Base-by-base conservation (phyloP, 2,113 vertebrate species). In the Alexandromys fortis region DNA sequence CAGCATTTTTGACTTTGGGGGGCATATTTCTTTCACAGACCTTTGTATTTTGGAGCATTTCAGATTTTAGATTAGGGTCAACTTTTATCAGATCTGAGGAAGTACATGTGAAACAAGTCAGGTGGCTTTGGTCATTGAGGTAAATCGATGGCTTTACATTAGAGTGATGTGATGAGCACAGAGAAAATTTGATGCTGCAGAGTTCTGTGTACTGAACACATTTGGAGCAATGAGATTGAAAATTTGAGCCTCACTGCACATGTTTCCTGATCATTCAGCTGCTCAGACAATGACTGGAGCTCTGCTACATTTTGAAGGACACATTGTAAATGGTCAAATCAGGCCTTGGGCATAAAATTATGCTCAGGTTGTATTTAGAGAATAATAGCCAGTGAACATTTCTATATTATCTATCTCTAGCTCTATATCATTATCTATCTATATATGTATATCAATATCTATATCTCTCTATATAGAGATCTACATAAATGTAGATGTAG, bases 321-420 rank as follows among this genome's bases (percentile, higher is more conserved):
- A 86, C 13, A 52, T 4, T 35, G 22, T 42, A 87, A 92, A 75
- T 91, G 33, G 78, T 10, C 70, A 95, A 88, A 65, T 58, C 28
- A 92, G 26, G 26, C 45, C 30, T 76, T 68, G 42, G 79, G 49
- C 49, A 89, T 58, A 95, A 68, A 72, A 79, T 38, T 21, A 63
- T 61, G n/a, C 24, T 90, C 65, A 81, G 42, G 3, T 92, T 92
- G 3, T 94, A 3, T 70, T 76, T 65, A 79, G 2, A 88, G 35
- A 38, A 73, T 92, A 95, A 92, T 90, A 94, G 86, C 21, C 55
- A 75, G 42, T 87, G 63, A 92, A 92, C 86, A 63, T 77, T 86
- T 97, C 89, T 89, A 33, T 94, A 42, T 85, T 83, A 63, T 83
- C n/a, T 63, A 42, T 83, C 13, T 83, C 13, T 63, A 28, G 38